These are phyloP conservation scores for Cryptocheilus praepositus DNA, from an alignment of 2,888 invertebrate genomes.

Conservation along the genomic window DNA sequence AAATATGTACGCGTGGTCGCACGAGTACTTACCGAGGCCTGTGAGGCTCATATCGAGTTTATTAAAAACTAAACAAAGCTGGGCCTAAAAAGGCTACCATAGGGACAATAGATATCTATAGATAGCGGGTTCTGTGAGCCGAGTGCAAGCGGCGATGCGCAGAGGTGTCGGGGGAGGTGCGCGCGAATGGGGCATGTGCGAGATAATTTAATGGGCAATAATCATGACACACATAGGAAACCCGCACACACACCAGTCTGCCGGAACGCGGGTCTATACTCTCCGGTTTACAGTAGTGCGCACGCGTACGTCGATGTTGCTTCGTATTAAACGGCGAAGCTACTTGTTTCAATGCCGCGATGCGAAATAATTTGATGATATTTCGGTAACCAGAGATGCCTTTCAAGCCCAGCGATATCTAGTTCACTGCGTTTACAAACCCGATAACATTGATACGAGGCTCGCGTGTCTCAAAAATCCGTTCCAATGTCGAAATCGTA, in stretches of 20 bases:
- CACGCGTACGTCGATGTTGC: conserved; percentile 45
- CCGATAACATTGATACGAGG: too few relatives aligned
- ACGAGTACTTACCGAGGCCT: conserved; percentile 39
- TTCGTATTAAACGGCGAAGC: conserved; percentile 1
- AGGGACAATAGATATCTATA: too few relatives aligned
- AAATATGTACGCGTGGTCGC: conserved; percentile 10
- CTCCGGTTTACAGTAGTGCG: conserved; percentile 26
- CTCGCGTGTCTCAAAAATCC: too few relatives aligned
- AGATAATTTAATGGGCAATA: conserved; percentile 61
- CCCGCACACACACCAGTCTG: conserved; percentile 38
- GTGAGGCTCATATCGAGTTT: conserved; percentile 6
- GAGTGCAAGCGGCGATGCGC: background rate
- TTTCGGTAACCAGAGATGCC: too few relatives aligned
- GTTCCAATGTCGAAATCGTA: too few relatives aligned
- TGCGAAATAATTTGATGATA: too few relatives aligned
- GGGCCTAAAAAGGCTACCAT: too few relatives aligned
- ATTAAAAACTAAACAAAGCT: too few relatives aligned
- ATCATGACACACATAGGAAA: conserved; percentile 32
- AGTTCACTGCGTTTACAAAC: too few relatives aligned
- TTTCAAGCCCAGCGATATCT: too few relatives aligned
- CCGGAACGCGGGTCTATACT: conserved; percentile 60
- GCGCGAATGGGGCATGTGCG: conserved; percentile 39
- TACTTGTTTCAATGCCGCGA: background rate
- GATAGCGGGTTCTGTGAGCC: background rate
- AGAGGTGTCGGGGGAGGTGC: background rate